Evolutionary conservation across 2,797 vertebrate genomes (phyloP), one percentile per base, ranked within the genome.

Genomic region (Spinus pinus): DNA sequence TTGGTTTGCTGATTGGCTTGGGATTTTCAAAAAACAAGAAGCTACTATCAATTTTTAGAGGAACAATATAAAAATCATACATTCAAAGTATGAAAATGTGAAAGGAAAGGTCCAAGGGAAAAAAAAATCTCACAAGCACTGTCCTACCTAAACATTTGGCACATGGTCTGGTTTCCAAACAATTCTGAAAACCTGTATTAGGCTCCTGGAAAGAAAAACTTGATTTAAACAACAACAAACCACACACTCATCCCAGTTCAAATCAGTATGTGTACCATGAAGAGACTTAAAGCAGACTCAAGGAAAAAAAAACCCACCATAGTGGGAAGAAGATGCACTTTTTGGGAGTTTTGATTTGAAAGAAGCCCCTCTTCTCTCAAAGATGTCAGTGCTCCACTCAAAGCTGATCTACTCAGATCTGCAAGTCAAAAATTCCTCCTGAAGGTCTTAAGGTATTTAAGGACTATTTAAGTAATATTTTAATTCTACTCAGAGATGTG

Each of bases 271-370:
- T 14, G 11, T n/a, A 61, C 19, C 19, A 78, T 9, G 12, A 37
- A 54, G 84, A 81, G 41, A 30, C 18, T 53, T 73, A 49, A 84
- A 92, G 31, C 17, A 85, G 61, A 70, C 4, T 58, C 3, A 4
- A 65, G 30, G n/a, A 54, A 81, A 84, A 9, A 39, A 39, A 9
- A 42, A 25, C 35, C 46, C 16, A 61, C 9, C 23, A 7, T 21
- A 11, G 14, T 3, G 1, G 2, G 22, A 65, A 3, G 15, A 80
- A 17, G 6, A 30, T 7, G 7, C 12, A 15, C 3, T 67, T 61
- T 54, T 65, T 8, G 23, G 7, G 30, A 10, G 9, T 7, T 35
- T 22, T 17, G 19, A 12, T 24, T 57, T 61, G 3, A 56, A 93
- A 88, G 27, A 74, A 53, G 4, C 11, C 19, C 10, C 14, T 62